Evolutionary conservation across 2,797 vertebrate genomes (phyloP).

Genomic region (Dermochelys coriacea): DNA sequence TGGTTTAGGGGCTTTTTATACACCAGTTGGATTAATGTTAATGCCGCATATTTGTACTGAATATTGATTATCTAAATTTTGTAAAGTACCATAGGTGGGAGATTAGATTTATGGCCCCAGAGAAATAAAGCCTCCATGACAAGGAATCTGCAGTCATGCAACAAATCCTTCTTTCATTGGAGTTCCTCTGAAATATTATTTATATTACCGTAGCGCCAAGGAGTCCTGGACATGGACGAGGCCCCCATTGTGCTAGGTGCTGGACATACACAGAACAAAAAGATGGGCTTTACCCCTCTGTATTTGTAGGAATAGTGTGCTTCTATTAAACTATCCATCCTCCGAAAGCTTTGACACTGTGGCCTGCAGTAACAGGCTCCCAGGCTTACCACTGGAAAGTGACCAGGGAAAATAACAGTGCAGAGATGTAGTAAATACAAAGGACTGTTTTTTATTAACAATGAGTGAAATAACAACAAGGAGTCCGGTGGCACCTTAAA

Average conservation of each 20-base stretch:
- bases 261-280: background rate
- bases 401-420: background rate
- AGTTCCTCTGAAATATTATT: background rate
- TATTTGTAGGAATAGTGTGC: rapidly evolving
- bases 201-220: background rate
- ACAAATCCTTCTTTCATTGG: background rate
- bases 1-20: background rate
- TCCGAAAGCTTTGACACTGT: background rate
- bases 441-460: background rate
- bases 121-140: background rate
- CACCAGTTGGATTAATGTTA: background rate
- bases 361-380: background rate
- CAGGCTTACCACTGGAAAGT: background rate
- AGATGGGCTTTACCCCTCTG: background rate
- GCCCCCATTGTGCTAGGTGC: background rate
- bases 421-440: background rate
- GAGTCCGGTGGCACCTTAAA: too few relatives aligned
- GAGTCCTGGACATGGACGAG: background rate
- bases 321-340: background rate
- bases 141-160: background rate
- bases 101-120: background rate
- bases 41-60: rapidly evolving
- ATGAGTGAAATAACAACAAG: background rate
- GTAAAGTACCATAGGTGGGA: background rate
- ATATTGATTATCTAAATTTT: background rate